A percentile compares a stretch with the other conserved stretches of the same genome.
Conservation (phyloP, 2,113 vertebrate species). For the Pseudorectes ferrugineus region DNA sequence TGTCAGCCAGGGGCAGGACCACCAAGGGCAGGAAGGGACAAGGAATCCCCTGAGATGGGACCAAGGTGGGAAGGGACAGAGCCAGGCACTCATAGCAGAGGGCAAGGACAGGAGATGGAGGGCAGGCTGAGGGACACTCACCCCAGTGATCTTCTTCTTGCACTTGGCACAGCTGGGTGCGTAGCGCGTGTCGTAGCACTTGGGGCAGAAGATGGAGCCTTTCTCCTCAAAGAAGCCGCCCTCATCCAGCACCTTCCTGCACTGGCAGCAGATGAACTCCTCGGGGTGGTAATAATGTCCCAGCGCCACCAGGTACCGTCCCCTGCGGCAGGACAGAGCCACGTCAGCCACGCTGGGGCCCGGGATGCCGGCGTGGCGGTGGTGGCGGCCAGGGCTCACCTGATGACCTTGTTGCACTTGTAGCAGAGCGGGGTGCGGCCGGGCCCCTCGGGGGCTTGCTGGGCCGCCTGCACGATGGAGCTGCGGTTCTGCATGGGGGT, state of each 20-base stretch:
- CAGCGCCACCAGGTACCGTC: slow-evolving; percentile 92
- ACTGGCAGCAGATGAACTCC: slow-evolving; percentile 94
- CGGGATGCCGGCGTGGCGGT: fast-evolving
- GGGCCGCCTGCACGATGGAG: slow-evolving; percentile 94
- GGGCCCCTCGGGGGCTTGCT: slow-evolving; percentile 73
- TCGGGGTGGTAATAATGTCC: slow-evolving; percentile 96
- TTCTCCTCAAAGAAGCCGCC: slow-evolving; percentile 97
- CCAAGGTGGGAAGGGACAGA: not conserved
- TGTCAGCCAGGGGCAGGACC: not conserved
- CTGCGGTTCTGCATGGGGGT: slow-evolving; percentile 94
- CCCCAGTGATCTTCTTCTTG: slow-evolving; percentile 96
- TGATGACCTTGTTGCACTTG: slow-evolving; percentile 96
- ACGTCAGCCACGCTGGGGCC: fast-evolving
- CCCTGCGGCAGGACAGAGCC: slow-evolving; percentile 66
- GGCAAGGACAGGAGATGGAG: not conserved
- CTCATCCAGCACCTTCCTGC: slow-evolving; percentile 89
- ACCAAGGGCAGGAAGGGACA: not conserved
- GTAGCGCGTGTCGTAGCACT: slow-evolving; percentile 89
- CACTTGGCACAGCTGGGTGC: slow-evolving; percentile 95
- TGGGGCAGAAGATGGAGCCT: slow-evolving; percentile 91
- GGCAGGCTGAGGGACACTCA: slow-evolving; percentile 60
- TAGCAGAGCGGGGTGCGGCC: slow-evolving; percentile 88
- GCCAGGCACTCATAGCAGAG: fast-evolving
- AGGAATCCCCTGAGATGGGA: not conserved
- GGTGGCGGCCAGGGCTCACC: slow-evolving; percentile 68